Evolutionary conservation across 2,797 vertebrate genomes (phyloP).

Genomic region (Natrix natrix): DNA sequence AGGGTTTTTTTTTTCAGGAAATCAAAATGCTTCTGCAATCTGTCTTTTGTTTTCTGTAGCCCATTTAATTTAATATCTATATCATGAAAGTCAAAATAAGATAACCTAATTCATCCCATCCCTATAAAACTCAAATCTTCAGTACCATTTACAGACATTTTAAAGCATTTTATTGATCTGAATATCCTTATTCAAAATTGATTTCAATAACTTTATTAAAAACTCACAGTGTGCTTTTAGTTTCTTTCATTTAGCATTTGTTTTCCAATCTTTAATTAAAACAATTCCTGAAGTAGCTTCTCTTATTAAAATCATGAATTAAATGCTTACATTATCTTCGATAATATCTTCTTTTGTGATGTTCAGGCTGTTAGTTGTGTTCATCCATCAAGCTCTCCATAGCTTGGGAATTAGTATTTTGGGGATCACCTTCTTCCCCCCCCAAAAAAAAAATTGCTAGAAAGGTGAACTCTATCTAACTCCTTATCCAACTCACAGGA

Average conservation of each 20-base stretch:
- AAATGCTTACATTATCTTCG: not conserved
- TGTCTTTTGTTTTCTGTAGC: slow-evolving; percentile 47
- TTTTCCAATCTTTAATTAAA: not conserved
- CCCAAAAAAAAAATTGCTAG: not conserved
- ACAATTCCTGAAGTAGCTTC: not conserved
- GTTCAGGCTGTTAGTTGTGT: not conserved
- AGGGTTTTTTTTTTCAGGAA: slow-evolving; percentile 39
- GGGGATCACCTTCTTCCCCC: not conserved
- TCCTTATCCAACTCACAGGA: not conserved
- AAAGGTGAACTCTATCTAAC: not conserved
- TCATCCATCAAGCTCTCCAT: not conserved
- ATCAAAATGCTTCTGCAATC: not conserved
- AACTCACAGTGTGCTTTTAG: not conserved
- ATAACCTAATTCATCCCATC: slow-evolving; percentile 49
- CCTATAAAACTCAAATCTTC: not conserved
- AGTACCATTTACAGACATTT: not conserved
- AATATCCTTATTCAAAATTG: not conserved
- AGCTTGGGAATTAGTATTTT: not conserved
- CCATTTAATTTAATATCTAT: slow-evolving; percentile 73
- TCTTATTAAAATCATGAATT: not conserved
- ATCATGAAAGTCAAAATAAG: slow-evolving; percentile 64
- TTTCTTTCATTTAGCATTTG: not conserved
- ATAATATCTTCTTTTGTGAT: not conserved
- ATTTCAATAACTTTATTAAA: not conserved
- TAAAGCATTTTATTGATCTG: not conserved